phyloP scores from a whole-genome alignment of 2,113 vertebrate species.

The Echinops telfairi region DNA sequence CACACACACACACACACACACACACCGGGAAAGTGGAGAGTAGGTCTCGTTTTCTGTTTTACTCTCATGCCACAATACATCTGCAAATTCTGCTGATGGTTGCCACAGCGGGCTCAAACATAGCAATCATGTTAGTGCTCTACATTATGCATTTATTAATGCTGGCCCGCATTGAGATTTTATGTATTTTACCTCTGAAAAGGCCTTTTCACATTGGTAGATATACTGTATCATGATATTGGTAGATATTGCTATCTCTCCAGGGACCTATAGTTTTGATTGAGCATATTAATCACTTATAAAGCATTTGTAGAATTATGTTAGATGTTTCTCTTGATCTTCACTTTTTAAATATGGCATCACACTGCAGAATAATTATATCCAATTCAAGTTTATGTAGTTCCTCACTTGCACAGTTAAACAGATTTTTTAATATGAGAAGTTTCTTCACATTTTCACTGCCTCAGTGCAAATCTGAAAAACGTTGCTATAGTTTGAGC shows the following conservation, averaged over 20 bases:
- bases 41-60: not conserved
- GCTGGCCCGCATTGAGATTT: not conserved
- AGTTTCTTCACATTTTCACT: not conserved
- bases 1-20: not conserved
- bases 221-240: not conserved
- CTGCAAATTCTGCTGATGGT: not conserved
- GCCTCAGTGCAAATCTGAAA: not conserved
- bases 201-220: not conserved
- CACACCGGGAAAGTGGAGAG: not conserved
- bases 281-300: not conserved
- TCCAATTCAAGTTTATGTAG: not conserved
- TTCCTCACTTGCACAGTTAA: not conserved
- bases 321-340: not conserved
- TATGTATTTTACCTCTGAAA: constrained; percentile 5
- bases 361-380: not conserved
- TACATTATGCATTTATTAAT: not conserved
- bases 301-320: constrained; percentile 16
- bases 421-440: not conserved
- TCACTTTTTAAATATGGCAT: not conserved
- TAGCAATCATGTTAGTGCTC: not conserved
- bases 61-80: not conserved
- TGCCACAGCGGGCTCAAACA: too few relatives aligned
- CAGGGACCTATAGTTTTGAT: not conserved
- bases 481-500: not conserved
- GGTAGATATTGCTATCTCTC: not conserved